phyloP scores from a whole-genome alignment of 2,113 vertebrate genomes.

The Channa argus region DNA sequence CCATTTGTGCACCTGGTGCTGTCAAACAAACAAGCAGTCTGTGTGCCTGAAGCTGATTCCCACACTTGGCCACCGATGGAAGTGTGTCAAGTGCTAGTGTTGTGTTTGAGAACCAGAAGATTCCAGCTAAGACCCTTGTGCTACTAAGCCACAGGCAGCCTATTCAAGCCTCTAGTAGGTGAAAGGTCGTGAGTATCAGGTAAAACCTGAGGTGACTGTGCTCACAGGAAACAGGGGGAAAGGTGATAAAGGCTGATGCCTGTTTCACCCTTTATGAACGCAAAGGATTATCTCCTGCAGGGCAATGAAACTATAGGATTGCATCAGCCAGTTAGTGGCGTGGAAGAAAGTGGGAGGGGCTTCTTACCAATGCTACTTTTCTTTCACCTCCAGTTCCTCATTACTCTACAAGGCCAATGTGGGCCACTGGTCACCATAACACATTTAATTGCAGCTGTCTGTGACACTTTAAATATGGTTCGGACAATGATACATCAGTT shows the following conservation, averaged over 20 bases:
- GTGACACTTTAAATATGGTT: not conserved
- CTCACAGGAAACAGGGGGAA: conserved; percentile 10
- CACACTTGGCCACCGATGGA: conserved; percentile 48
- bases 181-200: conserved; percentile 75
- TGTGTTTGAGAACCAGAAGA: conserved; percentile 29
- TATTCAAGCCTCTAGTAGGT: conserved; percentile 62
- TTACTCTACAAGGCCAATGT: not conserved
- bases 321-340: conserved; percentile 76
- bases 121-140: conserved; percentile 47
- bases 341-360: conserved; percentile 36
- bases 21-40: conserved; percentile 8
- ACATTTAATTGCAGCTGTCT: conserved; percentile 11
- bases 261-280: conserved; percentile 37
- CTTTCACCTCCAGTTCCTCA: not conserved
- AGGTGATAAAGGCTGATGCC: conserved; percentile 42
- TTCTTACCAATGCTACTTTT: conserved; percentile 12
- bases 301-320: conserved; percentile 71
- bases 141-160: conserved; percentile 41
- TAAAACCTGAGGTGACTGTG: conserved; percentile 47
- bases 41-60: conserved; percentile 34
- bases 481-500: not conserved
- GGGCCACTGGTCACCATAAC: not conserved
- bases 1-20: not conserved
- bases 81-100: conserved; percentile 55
- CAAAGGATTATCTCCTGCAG: conserved; percentile 68